Conservation (phyloP, 2,797 vertebrate genomes). For the Clangula hyemalis region DNA sequence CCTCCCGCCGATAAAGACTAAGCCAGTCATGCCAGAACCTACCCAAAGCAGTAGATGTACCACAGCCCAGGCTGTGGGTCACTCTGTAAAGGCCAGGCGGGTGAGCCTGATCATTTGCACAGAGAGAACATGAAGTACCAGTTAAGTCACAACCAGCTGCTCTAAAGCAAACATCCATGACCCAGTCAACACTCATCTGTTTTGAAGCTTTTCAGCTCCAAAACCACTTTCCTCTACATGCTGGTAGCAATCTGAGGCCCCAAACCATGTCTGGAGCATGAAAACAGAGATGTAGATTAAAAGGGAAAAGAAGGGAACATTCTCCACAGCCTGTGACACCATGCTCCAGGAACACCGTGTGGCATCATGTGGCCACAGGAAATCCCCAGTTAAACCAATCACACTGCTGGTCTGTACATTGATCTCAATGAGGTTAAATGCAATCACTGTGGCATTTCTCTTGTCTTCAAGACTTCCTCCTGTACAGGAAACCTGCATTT, state of each 20-base stretch:
- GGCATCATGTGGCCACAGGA: fast-evolving
- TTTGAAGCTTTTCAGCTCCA: not conserved
- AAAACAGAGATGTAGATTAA: not conserved
- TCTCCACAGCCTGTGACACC: not conserved
- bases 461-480: not conserved
- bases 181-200: not conserved
- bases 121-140: not conserved
- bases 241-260: not conserved
- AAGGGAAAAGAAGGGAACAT: not conserved
- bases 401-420: not conserved
- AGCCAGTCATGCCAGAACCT: not conserved
- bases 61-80: not conserved
- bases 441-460: not conserved
- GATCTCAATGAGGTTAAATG: not conserved
- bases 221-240: not conserved
- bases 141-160: not conserved
- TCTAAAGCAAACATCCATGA: not conserved
- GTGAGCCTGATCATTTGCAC: not conserved
- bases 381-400: not conserved
- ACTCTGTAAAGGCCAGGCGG: not conserved
- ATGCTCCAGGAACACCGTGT: not conserved
- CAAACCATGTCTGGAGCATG: not conserved
- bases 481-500: not conserved
- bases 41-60: not conserved
- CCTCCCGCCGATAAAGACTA: not conserved